These are phyloP conservation scores for Sebastes matsubarae DNA, from an alignment of 2,797 vertebrate species.

Conservation along the genomic window DNA sequence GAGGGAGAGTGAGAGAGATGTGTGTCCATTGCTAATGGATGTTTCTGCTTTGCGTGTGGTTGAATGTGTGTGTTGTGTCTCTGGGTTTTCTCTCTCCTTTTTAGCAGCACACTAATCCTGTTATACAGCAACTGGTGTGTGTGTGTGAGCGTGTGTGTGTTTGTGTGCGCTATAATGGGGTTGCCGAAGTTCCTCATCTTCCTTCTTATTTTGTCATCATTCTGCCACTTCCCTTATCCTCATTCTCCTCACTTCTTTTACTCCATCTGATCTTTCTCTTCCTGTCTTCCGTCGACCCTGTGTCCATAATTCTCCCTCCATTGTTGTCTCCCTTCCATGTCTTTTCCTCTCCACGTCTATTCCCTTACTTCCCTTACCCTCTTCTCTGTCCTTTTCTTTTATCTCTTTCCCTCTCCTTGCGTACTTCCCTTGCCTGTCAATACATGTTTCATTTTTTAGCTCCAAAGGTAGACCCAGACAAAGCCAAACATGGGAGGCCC, in stretches of 20 bases:
- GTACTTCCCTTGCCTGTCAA: neutral
- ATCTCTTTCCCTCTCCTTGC: neutral
- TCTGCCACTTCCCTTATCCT: neutral
- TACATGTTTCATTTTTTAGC: neutral
- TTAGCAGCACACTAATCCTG: constrained; percentile 59
- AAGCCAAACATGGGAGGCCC: neutral
- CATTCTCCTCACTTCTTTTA: neutral
- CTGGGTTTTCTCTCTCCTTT: constrained; percentile 33
- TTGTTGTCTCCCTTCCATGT: neutral
- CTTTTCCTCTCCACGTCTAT: neutral
- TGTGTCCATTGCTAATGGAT: constrained; percentile 66
- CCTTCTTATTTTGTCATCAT: neutral
- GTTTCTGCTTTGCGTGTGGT: constrained; percentile 63
- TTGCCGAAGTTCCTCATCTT: neutral
- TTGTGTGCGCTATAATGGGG: neutral
- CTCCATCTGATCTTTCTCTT: neutral
- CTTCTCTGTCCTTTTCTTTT: neutral
- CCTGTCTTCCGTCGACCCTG: neutral
- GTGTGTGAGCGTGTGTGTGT: constrained; percentile 6
- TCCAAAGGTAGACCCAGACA: neutral
- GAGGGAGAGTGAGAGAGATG: neutral
- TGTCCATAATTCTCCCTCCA: neutral
- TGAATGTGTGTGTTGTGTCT: constrained; percentile 57
- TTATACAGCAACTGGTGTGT: constrained; percentile 41
- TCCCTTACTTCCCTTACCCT: neutral